Percentiles rank a stretch among this genome's conserved stretches.
These are phyloP conservation scores for Crematogaster levior DNA, from an alignment of 2,888 invertebrate genomes.

Conservation along the genomic window DNA sequence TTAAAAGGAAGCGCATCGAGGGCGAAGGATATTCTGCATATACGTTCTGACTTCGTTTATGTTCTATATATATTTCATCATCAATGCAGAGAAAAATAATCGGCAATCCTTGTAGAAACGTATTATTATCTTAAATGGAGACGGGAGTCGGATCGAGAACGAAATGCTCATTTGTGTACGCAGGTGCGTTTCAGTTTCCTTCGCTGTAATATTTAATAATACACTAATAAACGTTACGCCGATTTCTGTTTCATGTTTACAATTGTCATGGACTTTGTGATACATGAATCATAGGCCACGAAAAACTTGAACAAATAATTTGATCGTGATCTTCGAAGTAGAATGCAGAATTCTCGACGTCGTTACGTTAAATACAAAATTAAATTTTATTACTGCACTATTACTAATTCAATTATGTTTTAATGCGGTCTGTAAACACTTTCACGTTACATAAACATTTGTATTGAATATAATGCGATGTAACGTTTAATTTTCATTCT, in stretches of 20 bases:
- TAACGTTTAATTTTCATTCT: constrained; percentile 27
- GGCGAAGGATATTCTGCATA: not conserved
- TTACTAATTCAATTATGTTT: not conserved
- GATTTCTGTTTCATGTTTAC: constrained; percentile 5
- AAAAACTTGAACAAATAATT: not conserved
- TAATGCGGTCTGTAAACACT: not conserved
- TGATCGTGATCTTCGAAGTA: not conserved
- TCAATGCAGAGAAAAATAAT: constrained; percentile 29
- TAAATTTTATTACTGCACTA: constrained; percentile 1
- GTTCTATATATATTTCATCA: constrained; percentile 22
- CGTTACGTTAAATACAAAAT: not conserved
- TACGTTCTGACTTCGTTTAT: not conserved
- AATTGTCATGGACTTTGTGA: not conserved
- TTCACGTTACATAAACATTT: constrained; percentile 27
- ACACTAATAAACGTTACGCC: not conserved
- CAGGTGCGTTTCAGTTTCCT: not conserved
- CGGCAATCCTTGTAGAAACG: not conserved
- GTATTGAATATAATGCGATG: constrained; percentile 18
- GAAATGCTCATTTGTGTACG: constrained; percentile 8
- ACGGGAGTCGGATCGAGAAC: not conserved
- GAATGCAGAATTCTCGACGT: not conserved
- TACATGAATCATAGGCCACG: not conserved
- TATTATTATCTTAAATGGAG: constrained; percentile 35
- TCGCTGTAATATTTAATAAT: constrained; percentile 5
- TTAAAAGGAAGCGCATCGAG: not conserved